Conservation (phyloP, 53 echinoderm and acorn worm species). For the Astropecten irregularis region DNA sequence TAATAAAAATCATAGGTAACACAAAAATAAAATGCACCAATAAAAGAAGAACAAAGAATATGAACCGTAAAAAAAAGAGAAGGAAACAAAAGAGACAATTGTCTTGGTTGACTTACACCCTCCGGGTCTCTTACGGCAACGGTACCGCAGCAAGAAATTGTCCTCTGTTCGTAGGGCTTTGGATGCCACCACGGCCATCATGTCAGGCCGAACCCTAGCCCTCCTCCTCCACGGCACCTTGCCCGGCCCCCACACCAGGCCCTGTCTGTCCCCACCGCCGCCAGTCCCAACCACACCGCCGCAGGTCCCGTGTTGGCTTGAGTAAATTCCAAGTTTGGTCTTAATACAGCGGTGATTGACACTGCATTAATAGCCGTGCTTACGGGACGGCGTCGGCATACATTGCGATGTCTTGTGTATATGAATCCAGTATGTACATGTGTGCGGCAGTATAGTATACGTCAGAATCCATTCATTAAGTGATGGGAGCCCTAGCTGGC, state of each 20-base stretch:
- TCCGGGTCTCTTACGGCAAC: constrained; percentile 86
- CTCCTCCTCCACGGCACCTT: background rate
- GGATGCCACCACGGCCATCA: constrained; percentile 64
- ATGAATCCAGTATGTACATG: no score
- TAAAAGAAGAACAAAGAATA: background rate
- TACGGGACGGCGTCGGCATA: no score
- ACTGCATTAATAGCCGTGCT: no score
- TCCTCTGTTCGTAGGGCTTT: constrained; percentile 78
- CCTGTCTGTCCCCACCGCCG: no score
- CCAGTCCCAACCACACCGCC: no score
- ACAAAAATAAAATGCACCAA: background rate
- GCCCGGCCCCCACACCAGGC: no score
- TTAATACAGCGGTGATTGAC: background rate
- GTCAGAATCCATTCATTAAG: no score
- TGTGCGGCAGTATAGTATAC: no score
- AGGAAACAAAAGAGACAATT: background rate
- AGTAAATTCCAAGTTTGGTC: background rate
- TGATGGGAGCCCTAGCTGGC: no score
- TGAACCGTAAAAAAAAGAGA: background rate
- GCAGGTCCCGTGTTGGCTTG: no score
- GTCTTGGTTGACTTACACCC: constrained; percentile 11
- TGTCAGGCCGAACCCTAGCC: background rate
- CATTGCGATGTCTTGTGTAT: no score
- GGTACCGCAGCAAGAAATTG: constrained; percentile 84
- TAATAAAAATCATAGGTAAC: no score